Evolutionary conservation across 2,113 vertebrate species (phyloP), one percentile per base, ranked within the genome.

Genomic region (Elgaria multicarinata): DNA sequence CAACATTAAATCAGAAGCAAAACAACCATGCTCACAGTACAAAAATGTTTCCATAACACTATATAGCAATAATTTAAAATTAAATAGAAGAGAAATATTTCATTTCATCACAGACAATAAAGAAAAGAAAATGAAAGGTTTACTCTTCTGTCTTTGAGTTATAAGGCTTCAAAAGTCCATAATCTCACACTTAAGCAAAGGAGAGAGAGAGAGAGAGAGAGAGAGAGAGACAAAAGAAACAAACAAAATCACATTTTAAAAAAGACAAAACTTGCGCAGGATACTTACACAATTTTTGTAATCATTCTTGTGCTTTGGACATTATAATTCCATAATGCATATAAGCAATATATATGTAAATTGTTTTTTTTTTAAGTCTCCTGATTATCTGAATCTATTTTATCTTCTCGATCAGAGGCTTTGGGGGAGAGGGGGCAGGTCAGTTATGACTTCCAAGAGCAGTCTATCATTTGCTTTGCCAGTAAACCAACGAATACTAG

Each of bases 261-360:
- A n/a, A 93, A 93, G 55, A 90, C 76, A 90, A 96, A 95, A 97
- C 96, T 90, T 95, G 89, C 75, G 91, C 95, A 92, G 26, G 85
- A 95, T 97, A 97, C 97, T 98, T 97, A 97, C 97, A 97, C 93
- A 96, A 33, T 90, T 79, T 96, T 95, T 93, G 93, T 95, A 95
- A 95, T 95, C 96, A 95, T 94, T 97, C 95, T 83, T 90, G 92
- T 93, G 91, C 88, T 96, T 95, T 94, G 85, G 75, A 92, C 95
- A 95, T 96, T 95, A 85, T 85, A 92, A 46, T 28, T 94, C 90
- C 91, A 24, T 42, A 95, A 96, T 93, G 93, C 6, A 89, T 67
- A 83, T 0, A 80, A 13, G 89, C 39, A 89, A 76, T 53, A 89
- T 12, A 22, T 50, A 83, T 4, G 4, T 10, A 79, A 36, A 14